Evolutionary conservation across 2,888 invertebrate genomes (phyloP), one percentile per base, ranked within the genome.

Genomic region (Syrista parreyssii): DNA sequence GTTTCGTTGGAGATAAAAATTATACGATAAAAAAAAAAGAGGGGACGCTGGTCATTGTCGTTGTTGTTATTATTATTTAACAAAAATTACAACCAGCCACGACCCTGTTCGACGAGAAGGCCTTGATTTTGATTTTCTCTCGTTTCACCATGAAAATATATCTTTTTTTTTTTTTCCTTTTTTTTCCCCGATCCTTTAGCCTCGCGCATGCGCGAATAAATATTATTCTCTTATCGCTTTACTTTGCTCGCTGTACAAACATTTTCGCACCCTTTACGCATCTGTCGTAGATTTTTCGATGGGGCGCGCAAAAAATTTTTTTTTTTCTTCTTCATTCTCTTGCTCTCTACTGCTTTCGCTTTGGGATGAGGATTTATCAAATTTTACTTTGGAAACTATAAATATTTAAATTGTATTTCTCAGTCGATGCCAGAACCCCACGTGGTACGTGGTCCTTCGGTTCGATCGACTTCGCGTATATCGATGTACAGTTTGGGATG

Each of bases 11-110:
- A 2, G 55, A 55, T 55, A 2, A 55, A 9, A 23, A 9, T 55
- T 55, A 9, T 1, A 2, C 23, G 55, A 23, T 55, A 55, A 55
- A 2, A 55, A 55, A 9, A n/a, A n/a, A n/a, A n/a, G n/a, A n/a
- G n/a, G n/a, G 1, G 9, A 6, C 23, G 23, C 0, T 3, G 55
- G 0, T 9, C 9, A n/a, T n/a, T n/a, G n/a, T n/a, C n/a, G n/a
- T n/a, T n/a, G n/a, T n/a, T n/a, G n/a, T n/a, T n/a, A 55, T 55
- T 55, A 9, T 55, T 40, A 4, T 15, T 1, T 2, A 23, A 23
- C 0, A 55, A 40, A 15, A 40, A 15, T 4, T 40, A 40, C 4
- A 1, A 1, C 9, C 23, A 55, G 9, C 40, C 23, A 2, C 23
- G 40, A 23, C 1, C 6, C 34, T 6, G 9, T 34, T 34, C 9